Conservation (phyloP, 92 coral and sea anemone species). For the Palythoa grandis region DNA sequence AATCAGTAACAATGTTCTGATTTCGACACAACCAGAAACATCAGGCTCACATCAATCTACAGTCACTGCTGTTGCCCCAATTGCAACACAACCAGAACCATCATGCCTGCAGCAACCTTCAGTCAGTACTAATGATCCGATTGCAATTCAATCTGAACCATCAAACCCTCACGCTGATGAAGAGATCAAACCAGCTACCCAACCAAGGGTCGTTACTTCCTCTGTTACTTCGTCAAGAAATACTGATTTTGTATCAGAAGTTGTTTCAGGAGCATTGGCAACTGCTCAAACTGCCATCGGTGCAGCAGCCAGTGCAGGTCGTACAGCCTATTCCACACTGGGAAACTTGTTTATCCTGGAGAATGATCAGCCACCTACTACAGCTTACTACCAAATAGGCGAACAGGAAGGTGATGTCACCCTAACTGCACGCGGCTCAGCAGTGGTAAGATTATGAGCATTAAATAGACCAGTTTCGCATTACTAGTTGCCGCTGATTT, state of each 20-base stretch:
- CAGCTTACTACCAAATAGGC: constrained; percentile 28
- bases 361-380: background rate
- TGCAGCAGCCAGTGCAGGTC: constrained; percentile 57
- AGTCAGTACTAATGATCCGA: constrained; percentile 42
- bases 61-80: constrained; percentile 35
- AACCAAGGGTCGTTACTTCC: constrained; percentile 34
- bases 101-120: background rate
- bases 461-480: background rate
- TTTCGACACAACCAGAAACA: constrained; percentile 63
- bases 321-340: constrained; percentile 73
- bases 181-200: background rate
- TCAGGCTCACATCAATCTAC: constrained; percentile 1
- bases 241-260: constrained; percentile 63
- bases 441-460: constrained; percentile 19
- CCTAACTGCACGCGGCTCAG: background rate
- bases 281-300: constrained; percentile 78
- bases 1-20: constrained; percentile 36
- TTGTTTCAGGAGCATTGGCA: constrained; percentile 85
- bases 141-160: constrained; percentile 62
- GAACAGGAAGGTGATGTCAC: constrained; percentile 24
- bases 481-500: no score
- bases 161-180: constrained; percentile 5
- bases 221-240: constrained; percentile 34
- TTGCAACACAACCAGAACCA: constrained; percentile 58
- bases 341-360: constrained; percentile 63